Percentiles rank a stretch among this genome's conserved stretches.
These are phyloP conservation scores for Araneus ventricosus DNA, from an alignment of 1,140 invertebrate species.

Conservation along the genomic window DNA sequence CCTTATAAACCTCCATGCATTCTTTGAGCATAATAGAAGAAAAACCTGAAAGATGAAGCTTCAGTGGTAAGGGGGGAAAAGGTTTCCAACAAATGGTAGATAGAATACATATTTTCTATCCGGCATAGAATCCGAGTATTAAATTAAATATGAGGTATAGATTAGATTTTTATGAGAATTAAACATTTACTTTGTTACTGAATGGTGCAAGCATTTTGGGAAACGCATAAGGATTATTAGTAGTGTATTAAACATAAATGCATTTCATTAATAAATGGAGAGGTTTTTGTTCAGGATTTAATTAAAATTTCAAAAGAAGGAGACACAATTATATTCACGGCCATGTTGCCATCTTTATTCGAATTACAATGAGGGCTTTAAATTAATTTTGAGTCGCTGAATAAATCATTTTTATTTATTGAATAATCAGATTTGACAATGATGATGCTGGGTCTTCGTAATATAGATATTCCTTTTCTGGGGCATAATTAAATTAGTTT, in stretches of 20 bases:
- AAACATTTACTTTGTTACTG: background rate
- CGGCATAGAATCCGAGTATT: background rate
- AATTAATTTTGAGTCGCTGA: no score
- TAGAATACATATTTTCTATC: background rate
- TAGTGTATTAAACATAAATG: conserved; percentile 1
- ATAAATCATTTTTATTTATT: no score
- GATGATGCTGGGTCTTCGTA: no score
- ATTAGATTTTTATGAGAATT: conserved; percentile 8
- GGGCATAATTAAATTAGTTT: no score
- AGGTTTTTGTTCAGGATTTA: background rate
- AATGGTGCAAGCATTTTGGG: background rate
- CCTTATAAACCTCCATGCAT: conserved; percentile 10
- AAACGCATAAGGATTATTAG: background rate
- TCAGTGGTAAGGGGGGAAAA: background rate
- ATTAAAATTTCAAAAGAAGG: background rate
- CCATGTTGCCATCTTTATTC: no score
- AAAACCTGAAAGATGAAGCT: background rate
- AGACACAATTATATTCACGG: background rate
- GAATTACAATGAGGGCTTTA: no score
- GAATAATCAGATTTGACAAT: no score
- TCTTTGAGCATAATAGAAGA: background rate
- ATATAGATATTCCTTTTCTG: no score
- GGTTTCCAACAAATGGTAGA: background rate
- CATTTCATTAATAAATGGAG: background rate
- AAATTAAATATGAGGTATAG: conserved; percentile 25